phyloP scores from a whole-genome alignment of 2,888 invertebrate genomes.

The Anaspis maculata region DNA sequence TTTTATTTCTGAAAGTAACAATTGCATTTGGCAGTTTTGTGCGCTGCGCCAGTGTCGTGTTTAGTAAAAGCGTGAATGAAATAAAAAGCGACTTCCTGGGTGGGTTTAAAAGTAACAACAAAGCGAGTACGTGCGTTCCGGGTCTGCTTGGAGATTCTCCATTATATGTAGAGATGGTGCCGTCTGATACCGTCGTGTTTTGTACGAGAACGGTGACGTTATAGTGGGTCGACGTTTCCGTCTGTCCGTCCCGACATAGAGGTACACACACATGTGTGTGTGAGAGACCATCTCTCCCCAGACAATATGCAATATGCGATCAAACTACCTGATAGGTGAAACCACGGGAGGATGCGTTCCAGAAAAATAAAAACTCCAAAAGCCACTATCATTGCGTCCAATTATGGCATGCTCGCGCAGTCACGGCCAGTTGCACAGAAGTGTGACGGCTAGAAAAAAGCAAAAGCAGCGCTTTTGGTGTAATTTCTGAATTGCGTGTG shows the following conservation, averaged over 20 bases:
- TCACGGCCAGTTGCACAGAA: too few species aligned
- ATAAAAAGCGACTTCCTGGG: constrained; percentile 39
- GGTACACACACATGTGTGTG: constrained; percentile 17
- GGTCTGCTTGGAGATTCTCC: constrained; percentile 37
- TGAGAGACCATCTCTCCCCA: too few species aligned
- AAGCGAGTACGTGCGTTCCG: constrained; percentile 40
- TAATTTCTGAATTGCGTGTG: too few species aligned
- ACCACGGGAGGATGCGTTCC: too few species aligned
- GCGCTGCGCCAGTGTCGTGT: constrained; percentile 20
- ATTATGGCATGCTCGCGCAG: too few species aligned
- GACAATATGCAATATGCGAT: too few species aligned
- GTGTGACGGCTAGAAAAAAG: too few species aligned
- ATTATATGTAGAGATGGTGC: constrained; percentile 29
- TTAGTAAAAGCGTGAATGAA: constrained; percentile 29
- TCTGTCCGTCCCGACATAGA: constrained; percentile 16
- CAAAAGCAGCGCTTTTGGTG: too few species aligned
- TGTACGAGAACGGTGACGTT: constrained; percentile 21
- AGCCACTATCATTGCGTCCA: too few species aligned
- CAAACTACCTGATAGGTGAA: too few species aligned
- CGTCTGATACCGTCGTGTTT: constrained; percentile 29
- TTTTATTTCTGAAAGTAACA: too few species aligned
- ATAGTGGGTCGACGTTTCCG: constrained; percentile 23
- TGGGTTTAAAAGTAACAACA: constrained; percentile 33
- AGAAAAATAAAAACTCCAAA: too few species aligned
- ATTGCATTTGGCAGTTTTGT: constrained; percentile 23